Evolutionary conservation across 2,113 vertebrate genomes (phyloP).

Genomic region (Brienomyrus brachyistius): DNA sequence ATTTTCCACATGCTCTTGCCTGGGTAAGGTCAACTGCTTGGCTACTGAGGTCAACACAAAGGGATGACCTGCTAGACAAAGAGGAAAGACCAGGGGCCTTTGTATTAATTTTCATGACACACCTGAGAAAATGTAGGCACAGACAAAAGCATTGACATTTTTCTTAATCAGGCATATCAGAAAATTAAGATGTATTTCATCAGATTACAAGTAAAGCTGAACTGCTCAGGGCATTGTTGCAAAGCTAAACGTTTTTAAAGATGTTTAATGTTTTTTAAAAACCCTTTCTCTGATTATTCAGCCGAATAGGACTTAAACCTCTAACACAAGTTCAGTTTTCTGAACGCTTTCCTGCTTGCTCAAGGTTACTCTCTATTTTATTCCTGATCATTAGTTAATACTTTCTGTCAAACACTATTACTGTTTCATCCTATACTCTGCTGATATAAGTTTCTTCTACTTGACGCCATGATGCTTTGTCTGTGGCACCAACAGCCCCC

Average conservation of each 20-base stretch:
- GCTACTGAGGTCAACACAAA: not conserved
- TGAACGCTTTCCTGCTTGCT: not conserved
- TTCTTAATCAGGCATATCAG: not conserved
- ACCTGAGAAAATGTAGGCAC: not conserved
- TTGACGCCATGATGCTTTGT: not conserved
- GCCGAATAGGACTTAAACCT: not conserved
- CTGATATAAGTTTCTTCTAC: not conserved
- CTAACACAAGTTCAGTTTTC: not conserved
- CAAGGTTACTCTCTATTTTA: not conserved
- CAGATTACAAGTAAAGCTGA: not conserved
- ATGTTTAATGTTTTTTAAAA: too few species aligned
- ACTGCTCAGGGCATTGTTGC: not conserved
- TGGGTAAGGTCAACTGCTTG: not conserved
- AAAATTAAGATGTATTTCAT: not conserved
- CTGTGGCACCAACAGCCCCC: not conserved
- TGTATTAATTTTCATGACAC: not conserved
- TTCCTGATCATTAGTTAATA: not conserved
- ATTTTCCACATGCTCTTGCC: not conserved
- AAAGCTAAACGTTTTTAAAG: not conserved
- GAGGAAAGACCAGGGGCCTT: not conserved
- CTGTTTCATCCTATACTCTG: not conserved
- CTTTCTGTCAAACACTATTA: not conserved
- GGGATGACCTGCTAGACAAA: not conserved
- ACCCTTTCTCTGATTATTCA: not conserved
- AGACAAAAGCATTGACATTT: not conserved